Base-by-base conservation (phyloP, 2,888 invertebrate species). In the Creontiades dilutus region DNA sequence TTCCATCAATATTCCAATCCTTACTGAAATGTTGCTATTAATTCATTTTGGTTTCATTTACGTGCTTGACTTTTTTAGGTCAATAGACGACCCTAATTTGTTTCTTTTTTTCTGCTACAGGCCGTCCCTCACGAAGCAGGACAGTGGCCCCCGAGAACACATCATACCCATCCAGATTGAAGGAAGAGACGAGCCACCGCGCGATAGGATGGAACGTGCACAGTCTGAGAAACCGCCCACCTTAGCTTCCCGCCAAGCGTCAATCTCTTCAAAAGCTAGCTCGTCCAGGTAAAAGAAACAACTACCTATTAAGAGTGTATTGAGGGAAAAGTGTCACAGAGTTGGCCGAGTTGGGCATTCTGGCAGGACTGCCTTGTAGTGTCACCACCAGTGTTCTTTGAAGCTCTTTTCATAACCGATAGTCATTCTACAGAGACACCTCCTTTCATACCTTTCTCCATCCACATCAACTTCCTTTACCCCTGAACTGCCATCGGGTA, bases 81-180 rank as follows among this genome's bases (percentile, higher is more conserved):
- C 16, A 19, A n/a, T 61, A n/a, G 7, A 4, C 4, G 19, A 61
- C 7, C 7, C 37, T 37, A 37, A 37, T 7, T 2, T 37, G 37
- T 37, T 37, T n/a, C n/a, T n/a, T 55, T 55, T 55, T 55, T 19
- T 19, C n/a, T 19, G n/a, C 7, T 76, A 12, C 28, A 90, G 90
- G 80, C 90, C 91, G 9, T 91, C 91, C 14, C 82, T 91, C 12
- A 90, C 89, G 4, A 92, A 91, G 80, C 92, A 91, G 90, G 92
- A 91, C 68, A 92, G 92, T 55, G 92, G 78, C 27, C 91, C 93
- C 89, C 95, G 94, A 91, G 96, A 96, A 93, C 94, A 95, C 92
- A 95, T 96, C 92, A 96, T 96, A 92, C 96, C 96, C 61, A 96
- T 96, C 92, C 93, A 94, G 19, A 93, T 95, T 90, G 94, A 94